Evolutionary conservation across 1,140 invertebrate species (phyloP).

Genomic region (Eurosta solidaginis): DNA sequence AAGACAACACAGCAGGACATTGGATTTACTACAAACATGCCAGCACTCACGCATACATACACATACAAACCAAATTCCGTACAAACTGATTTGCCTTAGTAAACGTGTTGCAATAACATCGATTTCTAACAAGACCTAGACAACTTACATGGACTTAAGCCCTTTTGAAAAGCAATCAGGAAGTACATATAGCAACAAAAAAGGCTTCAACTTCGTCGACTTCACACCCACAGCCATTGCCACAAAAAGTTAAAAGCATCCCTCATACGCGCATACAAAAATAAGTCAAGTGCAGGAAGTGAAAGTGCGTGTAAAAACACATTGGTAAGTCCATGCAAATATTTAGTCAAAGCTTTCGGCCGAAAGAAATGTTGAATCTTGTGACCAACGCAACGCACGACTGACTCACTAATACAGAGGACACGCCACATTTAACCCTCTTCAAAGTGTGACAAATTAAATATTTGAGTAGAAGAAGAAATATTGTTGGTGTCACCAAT

Average conservation of each 20-base stretch:
- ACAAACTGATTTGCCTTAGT: no score
- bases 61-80: background rate
- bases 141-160: no score
- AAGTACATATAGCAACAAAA: background rate
- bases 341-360: background rate
- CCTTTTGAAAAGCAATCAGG: background rate
- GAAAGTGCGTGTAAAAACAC: background rate
- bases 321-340: background rate
- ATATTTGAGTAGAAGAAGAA: background rate
- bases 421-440: background rate
- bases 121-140: background rate
- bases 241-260: no score
- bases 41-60: background rate
- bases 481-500: background rate
- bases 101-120: background rate
- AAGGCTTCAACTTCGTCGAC: background rate
- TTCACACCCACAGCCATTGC: background rate
- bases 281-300: background rate
- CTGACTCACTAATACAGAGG: background rate
- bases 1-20: background rate
- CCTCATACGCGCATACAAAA: background rate
- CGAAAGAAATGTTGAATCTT: background rate
- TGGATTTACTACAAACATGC: background rate
- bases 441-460: slow-evolving; percentile 10
- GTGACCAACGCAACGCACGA: background rate